phyloP scores from a whole-genome alignment of 2,888 invertebrate genomes.

The Invenusta paracnida region DNA sequence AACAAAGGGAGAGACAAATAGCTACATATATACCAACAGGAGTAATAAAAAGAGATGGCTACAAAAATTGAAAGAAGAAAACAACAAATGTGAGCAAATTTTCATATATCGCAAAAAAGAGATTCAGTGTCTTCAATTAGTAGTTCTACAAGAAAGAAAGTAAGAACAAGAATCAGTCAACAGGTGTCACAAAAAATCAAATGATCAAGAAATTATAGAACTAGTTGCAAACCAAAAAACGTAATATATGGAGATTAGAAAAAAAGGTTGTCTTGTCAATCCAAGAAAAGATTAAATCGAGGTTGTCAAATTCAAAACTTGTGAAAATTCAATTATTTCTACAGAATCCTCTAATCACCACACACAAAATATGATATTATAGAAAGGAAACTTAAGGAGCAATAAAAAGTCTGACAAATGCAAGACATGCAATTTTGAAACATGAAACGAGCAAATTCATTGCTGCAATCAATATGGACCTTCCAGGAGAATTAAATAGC shows the following conservation, averaged over 20 bases:
- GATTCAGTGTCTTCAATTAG: background rate
- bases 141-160: conserved; percentile 2
- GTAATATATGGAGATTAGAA: conserved; percentile 10
- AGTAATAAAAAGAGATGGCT: background rate
- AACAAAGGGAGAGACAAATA: no score
- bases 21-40: background rate
- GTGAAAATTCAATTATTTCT: background rate
- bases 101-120: background rate
- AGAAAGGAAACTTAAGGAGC: no score
- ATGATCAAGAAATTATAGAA: background rate
- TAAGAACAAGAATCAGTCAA: background rate
- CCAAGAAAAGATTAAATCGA: conserved; percentile 9
- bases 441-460: no score
- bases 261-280: background rate
- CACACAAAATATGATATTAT: no score
- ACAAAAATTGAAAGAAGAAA: background rate
- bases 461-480: no score
- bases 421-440: no score
- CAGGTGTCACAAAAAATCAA: background rate
- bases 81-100: background rate
- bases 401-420: no score
- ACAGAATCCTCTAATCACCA: no score
- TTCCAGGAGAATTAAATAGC: background rate
- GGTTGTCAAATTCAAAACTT: background rate
- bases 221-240: background rate